Evolutionary conservation across 2,797 vertebrate genomes (phyloP), one percentile per base, ranked within the genome.

Genomic region (Enteromius paludinosus): DNA sequence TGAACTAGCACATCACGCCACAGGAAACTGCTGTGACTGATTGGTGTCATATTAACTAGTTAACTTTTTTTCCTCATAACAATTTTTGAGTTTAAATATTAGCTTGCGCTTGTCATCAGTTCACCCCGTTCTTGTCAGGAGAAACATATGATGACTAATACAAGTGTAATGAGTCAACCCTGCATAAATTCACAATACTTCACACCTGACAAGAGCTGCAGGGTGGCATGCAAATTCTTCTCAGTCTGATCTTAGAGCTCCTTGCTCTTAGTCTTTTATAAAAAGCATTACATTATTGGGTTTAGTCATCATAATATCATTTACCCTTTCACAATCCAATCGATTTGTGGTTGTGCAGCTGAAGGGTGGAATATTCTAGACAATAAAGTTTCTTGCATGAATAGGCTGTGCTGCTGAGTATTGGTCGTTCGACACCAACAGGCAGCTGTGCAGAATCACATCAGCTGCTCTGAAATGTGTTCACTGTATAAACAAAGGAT

Each of bases 401-500:
- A 59, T 35, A 28, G 33, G 52, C 62, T 75, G 38, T n/a, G n/a
- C n/a, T 70, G 71, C 41, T 35, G 71, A 14, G 61, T 52, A 79
- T 35, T 62, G 45, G 41, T 68, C 71, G 79, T 86, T 81, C 81
- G 79, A 83, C 41, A 80, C 64, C 87, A 91, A 87, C 90, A 90
- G 86, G 82, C 88, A 79, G 79, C 87, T 76, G 87, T 84, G 86
- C 85, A 85, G 82, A 74, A 81, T 23, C 79, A 80, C 28, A 91
- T 93, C 92, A 93, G 92, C 91, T 93, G 92, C 90, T 93, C 81
- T 79, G n/a, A 88, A 78, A 89, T 87, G 84, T 88, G 84, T 88
- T 86, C 65, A 91, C 86, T 91, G 90, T 86, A 81, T 94, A 93
- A 94, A 95, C 92, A 95, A 95, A 93, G 89, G 85, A 89, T 35